Evolutionary conservation across 2,797 vertebrate species (phyloP).

Genomic region (Microhierax caerulescens): DNA sequence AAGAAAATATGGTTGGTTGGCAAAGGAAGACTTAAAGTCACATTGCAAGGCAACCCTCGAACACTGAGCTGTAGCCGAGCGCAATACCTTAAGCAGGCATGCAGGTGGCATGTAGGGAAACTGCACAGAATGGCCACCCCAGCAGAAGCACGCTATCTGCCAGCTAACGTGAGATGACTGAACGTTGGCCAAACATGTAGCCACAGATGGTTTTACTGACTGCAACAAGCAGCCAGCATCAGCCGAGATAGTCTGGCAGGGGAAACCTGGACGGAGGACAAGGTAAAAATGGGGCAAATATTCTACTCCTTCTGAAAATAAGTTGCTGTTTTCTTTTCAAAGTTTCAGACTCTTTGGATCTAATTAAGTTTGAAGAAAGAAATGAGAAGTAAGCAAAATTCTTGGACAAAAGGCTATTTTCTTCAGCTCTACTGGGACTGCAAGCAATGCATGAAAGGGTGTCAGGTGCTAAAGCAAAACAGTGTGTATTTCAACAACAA

Average conservation of each 20-base stretch:
- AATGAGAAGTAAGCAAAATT: slow-evolving; percentile 23
- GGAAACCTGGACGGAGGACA: background rate
- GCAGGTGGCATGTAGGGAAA: background rate
- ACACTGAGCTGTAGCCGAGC: background rate
- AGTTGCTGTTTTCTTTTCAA: background rate
- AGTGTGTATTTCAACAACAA: background rate
- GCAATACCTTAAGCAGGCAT: accelerated
- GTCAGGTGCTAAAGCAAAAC: slow-evolving; percentile 34
- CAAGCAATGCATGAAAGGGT: background rate
- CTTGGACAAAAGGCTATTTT: background rate
- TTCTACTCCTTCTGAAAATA: background rate
- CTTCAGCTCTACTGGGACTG: background rate
- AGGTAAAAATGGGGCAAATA: background rate
- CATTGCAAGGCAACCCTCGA: background rate
- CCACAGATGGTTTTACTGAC: background rate
- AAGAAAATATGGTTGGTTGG: background rate
- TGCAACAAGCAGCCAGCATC: background rate
- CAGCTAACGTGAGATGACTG: background rate
- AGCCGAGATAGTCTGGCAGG: background rate
- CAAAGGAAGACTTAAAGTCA: background rate
- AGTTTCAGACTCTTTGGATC: background rate
- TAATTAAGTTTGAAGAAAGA: slow-evolving; percentile 29
- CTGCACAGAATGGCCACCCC: background rate
- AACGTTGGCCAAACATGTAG: background rate
- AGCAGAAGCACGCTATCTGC: background rate